Base-by-base conservation (phyloP, 2,113 vertebrate species). In the Epinephelus cyanopodus region DNA sequence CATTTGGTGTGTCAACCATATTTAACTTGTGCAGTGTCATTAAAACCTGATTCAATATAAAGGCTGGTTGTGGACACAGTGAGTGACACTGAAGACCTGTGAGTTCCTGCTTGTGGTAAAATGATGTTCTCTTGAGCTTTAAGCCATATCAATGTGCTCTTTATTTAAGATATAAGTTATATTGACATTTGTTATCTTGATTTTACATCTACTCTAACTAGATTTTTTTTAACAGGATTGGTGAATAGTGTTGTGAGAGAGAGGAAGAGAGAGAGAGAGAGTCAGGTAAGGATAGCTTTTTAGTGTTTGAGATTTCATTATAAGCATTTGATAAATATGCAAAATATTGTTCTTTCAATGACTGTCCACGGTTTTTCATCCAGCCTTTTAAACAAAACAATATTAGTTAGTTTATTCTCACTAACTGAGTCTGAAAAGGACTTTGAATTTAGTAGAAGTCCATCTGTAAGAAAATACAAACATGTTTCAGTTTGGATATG, bases 11-110 rank as follows among this genome's bases (percentile, higher is more conserved):
- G 45, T n/a, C n/a, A 25, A 42, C 52, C 52, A 56, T 18, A 56
- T 71, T 42, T 71, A 71, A 56, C 68, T 71, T 71, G 9, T 6
- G 33, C 52, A 23, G 33, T 39, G 68, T 71, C 52, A 71, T 56
- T 21, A 70, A 42, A 25, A 56, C 9, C 6, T 23, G 5, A 56
- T 70, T 42, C 68, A 70, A 23, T 70, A 56, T 56, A 70, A 70
- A 56, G 52, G 66, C 27, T 9, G n/a, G 12, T n/a, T 6, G 19
- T 21, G 48, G 27, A n/a, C 48, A 53, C 6, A 58, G 0, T 25
- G 12, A 4, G 67, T 12, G 37, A 12, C 2, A 42, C 27, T 4
- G 37, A 71, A 56, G 53, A 56, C n/a, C 68, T 23, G 5, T 39
- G 52, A 42, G 33, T 42, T 17, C 37, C 9, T 12, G n/a, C 14